These are phyloP conservation scores for Aplysia californica DNA, from an alignment of 1,140 invertebrate genomes.

Conservation along the genomic window DNA sequence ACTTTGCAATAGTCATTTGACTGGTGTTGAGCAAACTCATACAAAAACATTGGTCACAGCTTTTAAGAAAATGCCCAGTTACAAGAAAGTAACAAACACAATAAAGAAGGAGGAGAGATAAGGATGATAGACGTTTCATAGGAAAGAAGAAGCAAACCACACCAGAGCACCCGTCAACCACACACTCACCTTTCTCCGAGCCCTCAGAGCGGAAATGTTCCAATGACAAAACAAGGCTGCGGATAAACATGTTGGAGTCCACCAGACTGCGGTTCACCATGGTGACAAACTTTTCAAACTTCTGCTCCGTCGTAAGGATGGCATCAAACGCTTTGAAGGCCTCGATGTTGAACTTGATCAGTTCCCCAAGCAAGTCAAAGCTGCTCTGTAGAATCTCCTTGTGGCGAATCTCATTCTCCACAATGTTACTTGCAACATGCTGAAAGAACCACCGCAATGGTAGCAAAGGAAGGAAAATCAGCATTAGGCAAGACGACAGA, in stretches of 20 bases:
- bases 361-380: constrained; percentile 70
- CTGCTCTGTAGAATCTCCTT: constrained; percentile 71
- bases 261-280: constrained; percentile 69
- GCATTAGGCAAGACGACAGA: too few species aligned
- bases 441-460: too few species aligned
- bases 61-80: too few species aligned
- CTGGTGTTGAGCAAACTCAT: too few species aligned
- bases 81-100: too few species aligned
- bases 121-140: too few species aligned
- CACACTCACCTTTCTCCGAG: constrained; percentile 20
- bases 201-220: constrained; percentile 64
- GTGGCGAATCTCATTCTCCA: constrained; percentile 65
- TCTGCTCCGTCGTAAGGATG: constrained; percentile 47
- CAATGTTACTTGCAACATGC: constrained; percentile 67
- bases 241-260: constrained; percentile 71
- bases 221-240: constrained; percentile 67
- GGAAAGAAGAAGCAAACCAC: too few species aligned
- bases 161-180: too few species aligned
- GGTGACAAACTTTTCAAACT: constrained; percentile 66
- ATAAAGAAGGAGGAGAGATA: too few species aligned
- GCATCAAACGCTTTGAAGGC: constrained; percentile 68
- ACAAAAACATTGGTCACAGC: too few species aligned
- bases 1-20: too few species aligned
- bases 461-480: too few species aligned
- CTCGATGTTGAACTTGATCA: constrained; percentile 70